Evolutionary conservation across 2,888 invertebrate genomes (phyloP).

Genomic region (Thera obeliscata): DNA sequence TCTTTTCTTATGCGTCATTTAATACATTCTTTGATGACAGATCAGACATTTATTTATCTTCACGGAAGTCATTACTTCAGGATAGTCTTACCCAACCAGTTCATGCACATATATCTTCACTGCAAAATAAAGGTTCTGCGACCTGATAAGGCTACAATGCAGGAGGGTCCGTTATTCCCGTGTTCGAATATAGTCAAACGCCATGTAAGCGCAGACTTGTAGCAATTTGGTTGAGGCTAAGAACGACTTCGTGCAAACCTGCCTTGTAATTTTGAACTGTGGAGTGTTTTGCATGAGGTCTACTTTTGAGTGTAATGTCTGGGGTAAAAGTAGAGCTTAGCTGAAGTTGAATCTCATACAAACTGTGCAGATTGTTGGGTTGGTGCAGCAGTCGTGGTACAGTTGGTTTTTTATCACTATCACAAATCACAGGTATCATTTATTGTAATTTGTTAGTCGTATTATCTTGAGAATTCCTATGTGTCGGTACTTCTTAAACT

Average conservation of each 20-base stretch:
- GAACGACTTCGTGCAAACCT: constrained; percentile 27
- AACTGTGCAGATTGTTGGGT: constrained; percentile 23
- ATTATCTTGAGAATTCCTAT: background rate
- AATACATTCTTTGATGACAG: background rate
- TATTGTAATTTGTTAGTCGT: constrained; percentile 2
- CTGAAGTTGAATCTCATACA: constrained; percentile 25
- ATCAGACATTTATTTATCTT: background rate
- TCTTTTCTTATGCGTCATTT: too few species aligned
- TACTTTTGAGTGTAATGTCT: constrained; percentile 24
- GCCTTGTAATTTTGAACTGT: constrained; percentile 35
- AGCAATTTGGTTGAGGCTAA: constrained; percentile 37
- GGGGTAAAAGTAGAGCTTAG: constrained; percentile 26
- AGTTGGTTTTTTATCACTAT: constrained; percentile 1
- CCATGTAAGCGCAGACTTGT: constrained; percentile 40
- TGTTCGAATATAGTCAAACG: constrained; percentile 38
- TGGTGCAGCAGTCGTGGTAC: background rate
- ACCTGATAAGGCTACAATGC: constrained; percentile 42
- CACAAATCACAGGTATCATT: background rate
- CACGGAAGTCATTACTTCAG: constrained; percentile 27
- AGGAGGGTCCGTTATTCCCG: constrained; percentile 39
- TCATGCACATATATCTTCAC: constrained; percentile 29
- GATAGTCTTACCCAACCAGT: constrained; percentile 27
- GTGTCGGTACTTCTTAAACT: constrained; percentile 32
- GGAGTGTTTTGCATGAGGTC: constrained; percentile 26
- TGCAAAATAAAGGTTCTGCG: constrained; percentile 31